Evolutionary conservation across 2,797 vertebrate species (phyloP), one percentile per base, ranked within the genome.

Genomic region (Paguma larvata): DNA sequence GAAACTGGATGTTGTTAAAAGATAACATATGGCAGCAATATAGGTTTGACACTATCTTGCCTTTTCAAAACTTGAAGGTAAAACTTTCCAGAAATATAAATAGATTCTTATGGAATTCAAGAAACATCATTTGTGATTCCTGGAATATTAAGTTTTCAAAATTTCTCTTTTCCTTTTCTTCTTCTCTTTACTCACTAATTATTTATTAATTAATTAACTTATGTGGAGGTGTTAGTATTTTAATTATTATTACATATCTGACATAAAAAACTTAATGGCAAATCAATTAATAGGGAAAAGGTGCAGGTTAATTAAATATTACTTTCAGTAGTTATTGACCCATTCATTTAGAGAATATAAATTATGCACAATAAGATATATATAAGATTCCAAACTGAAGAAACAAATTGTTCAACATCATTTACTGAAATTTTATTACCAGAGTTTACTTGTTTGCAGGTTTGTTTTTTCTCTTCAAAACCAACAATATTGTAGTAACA

Each of bases 301-400:
- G 21, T 5, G 0, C 0, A 78, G 25, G 15, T 63, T 86, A 84
- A 90, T 6, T 32, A 94, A 79, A 87, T 44, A 14, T 68, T 75
- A 65, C n/a, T 62, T 56, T 82, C 14, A 3, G 11, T 63, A 80
- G 5, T 8, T 93, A 44, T 51, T 62, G 63, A 73, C 4, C 5
- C 5, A 48, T 77, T 41, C 16, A 46, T 2, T 63, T 91, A 46
- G 18, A 75, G 27, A 95, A 32, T 82, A 85, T 41, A 4, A 63
- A 72, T 65, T 27, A 70, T 6, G 5, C 1, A 68, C 11, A 82
- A 63, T 89, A 68, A 91, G 63, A 5, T 63, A 77, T 30, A 51
- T 27, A 72, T 0, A 78, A 86, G 88, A 95, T 72, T 94, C 8
- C 83, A 77, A 85, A 92, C 27, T 85, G 51, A 82, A 67, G 27